These are phyloP conservation scores for Pediacus dermestoides DNA, from an alignment of 2,888 invertebrate species.

Conservation along the genomic window DNA sequence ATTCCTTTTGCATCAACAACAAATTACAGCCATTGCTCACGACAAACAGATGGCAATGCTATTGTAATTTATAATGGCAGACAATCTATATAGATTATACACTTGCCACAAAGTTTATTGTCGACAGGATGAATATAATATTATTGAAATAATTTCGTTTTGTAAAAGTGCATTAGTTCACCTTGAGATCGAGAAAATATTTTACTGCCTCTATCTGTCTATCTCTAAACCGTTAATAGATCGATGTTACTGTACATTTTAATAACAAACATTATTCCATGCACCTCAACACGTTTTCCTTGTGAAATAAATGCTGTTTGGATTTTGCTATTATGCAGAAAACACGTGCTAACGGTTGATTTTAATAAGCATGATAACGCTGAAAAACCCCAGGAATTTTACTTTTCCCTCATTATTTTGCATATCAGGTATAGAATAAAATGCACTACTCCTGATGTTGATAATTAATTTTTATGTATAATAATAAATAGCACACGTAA, in stretches of 20 bases:
- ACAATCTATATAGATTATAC: constrained; percentile 5
- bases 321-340: constrained; percentile 11
- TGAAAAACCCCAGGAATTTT: constrained; percentile 2
- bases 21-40: constrained; percentile 3
- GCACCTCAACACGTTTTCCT: constrained; percentile 19
- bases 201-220: too few species aligned
- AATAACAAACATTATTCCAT: constrained; percentile 10
- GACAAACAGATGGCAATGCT: constrained; percentile 3
- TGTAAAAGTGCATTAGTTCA: constrained; percentile 8
- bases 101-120: neutral
- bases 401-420: too few species aligned
- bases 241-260: constrained; percentile 9
- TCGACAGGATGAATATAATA: neutral
- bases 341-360: constrained; percentile 23
- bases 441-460: too few species aligned
- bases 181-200: constrained; percentile 6
- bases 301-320: constrained; percentile 14
- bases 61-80: constrained; percentile 1
- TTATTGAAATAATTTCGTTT: neutral
- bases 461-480: too few species aligned
- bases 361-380: constrained; percentile 2
- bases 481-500: too few species aligned
- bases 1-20: too few species aligned
- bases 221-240: constrained; percentile 8
- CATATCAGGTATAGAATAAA: too few species aligned